phyloP scores from a whole-genome alignment of 2,797 vertebrate species.

The Onychomys arenicola region DNA sequence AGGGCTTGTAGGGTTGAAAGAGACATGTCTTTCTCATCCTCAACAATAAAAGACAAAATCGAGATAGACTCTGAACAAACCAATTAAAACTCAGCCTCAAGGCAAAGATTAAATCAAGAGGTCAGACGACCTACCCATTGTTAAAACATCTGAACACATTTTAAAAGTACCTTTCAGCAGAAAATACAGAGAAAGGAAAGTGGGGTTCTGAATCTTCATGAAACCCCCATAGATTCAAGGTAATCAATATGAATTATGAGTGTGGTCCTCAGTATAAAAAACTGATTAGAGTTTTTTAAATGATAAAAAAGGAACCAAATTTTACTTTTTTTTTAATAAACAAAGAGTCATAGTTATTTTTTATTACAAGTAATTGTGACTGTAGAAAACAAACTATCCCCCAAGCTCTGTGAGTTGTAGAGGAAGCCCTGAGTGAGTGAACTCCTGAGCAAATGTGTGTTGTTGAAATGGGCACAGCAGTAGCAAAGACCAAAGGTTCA shows the following conservation, averaged over 20 bases:
- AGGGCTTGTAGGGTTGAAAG: not conserved
- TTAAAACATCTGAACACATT: constrained; percentile 24
- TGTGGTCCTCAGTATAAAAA: not conserved
- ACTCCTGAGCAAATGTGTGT: too few species aligned
- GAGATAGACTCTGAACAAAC: not conserved
- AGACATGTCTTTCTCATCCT: not conserved
- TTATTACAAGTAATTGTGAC: not conserved
- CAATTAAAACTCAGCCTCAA: constrained; percentile 38
- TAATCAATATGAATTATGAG: not conserved
- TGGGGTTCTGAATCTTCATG: not conserved
- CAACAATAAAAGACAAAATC: constrained; percentile 30
- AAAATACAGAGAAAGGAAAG: not conserved
- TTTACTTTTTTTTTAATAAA: not conserved
- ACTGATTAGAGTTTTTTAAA: not conserved
- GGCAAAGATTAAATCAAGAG: not conserved
- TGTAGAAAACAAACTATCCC: not conserved
- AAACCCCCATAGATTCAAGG: not conserved
- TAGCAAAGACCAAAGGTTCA: not conserved
- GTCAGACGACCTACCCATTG: not conserved
- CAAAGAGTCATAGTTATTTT: not conserved
- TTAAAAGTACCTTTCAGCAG: not conserved
- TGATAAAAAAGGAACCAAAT: constrained; percentile 37
- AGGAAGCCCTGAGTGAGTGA: not conserved
- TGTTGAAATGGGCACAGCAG: too few species aligned
- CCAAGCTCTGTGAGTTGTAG: too few species aligned